These are phyloP conservation scores for Drosophila neotestacea DNA, from an alignment of 2,888 invertebrate species.

Conservation along the genomic window DNA sequence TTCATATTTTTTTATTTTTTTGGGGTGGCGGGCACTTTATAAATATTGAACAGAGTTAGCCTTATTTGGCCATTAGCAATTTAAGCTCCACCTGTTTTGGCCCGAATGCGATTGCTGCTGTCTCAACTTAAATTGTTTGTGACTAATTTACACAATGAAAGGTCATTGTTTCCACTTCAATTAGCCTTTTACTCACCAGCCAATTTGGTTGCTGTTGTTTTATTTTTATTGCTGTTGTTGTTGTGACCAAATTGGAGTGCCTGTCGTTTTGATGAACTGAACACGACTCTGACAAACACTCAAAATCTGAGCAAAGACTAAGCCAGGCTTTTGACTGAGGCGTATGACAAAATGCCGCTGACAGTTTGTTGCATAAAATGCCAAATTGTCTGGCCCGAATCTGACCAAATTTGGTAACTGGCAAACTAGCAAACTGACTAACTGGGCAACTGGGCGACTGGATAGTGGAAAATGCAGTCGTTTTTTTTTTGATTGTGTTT, in stretches of 20 bases:
- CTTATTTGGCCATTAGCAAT: constrained; percentile 65
- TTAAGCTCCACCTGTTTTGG: constrained; percentile 43
- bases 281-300: constrained; percentile 47
- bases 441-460: constrained; percentile 46
- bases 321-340: background rate
- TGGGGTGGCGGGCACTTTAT: constrained; percentile 14
- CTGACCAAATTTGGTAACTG: constrained; percentile 72
- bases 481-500: constrained; percentile 14
- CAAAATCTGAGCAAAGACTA: constrained; percentile 16
- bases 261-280: constrained; percentile 60
- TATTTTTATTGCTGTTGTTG: constrained; percentile 25
- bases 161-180: constrained; percentile 81
- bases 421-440: constrained; percentile 4
- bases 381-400: constrained; percentile 76
- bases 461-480: constrained; percentile 51
- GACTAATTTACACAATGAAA: constrained; percentile 76
- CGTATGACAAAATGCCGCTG: constrained; percentile 64
- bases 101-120: constrained; percentile 13
- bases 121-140: constrained; percentile 60
- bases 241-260: constrained; percentile 66
- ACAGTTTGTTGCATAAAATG: constrained; percentile 70
- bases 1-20: constrained; percentile 6
- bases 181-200: constrained; percentile 61
- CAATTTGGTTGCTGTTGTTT: constrained; percentile 30
- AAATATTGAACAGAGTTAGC: constrained; percentile 43